Conservation (phyloP, 2,888 invertebrate species). For the Bellardia pandia region DNA sequence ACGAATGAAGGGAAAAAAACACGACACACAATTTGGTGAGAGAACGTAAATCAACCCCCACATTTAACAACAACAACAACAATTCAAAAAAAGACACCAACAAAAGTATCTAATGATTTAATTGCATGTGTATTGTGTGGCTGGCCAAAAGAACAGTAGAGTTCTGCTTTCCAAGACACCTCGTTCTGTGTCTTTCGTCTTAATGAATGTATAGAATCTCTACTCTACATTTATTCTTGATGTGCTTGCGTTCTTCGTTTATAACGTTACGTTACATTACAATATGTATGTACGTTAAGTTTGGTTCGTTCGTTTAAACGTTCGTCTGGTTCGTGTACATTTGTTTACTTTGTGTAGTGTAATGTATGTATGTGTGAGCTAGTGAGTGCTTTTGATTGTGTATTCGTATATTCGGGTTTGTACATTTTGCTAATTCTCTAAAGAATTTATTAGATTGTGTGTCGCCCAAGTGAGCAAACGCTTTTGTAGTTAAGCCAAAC, state of each 20-base stretch:
- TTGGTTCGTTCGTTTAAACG: slow-evolving; percentile 30
- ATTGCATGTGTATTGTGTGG: slow-evolving; percentile 34
- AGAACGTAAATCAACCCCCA: slow-evolving; percentile 59
- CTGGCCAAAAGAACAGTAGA: slow-evolving; percentile 31
- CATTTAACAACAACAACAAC: slow-evolving; percentile 41
- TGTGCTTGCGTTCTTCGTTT: slow-evolving; percentile 18
- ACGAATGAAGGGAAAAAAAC: neutral
- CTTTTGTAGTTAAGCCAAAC: slow-evolving; percentile 68
- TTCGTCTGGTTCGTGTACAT: slow-evolving; percentile 45
- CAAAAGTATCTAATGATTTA: slow-evolving; percentile 43
- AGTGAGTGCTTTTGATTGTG: neutral
- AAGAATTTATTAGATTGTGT: slow-evolving; percentile 71
- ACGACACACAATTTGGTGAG: slow-evolving; percentile 19
- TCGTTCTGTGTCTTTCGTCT: slow-evolving; percentile 16
- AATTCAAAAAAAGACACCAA: neutral
- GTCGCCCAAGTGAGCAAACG: slow-evolving; percentile 73
- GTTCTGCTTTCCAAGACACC: slow-evolving; percentile 43
- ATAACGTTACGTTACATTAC: slow-evolving; percentile 56
- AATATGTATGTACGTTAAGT: slow-evolving; percentile 49
- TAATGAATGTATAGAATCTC: slow-evolving; percentile 12
- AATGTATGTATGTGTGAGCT: slow-evolving; percentile 3
- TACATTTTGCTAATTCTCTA: slow-evolving; percentile 69
- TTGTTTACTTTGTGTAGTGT: slow-evolving; percentile 55
- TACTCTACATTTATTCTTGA: neutral
- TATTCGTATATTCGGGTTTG: slow-evolving; percentile 49